Base-by-base conservation (phyloP, 2,888 invertebrate genomes). In the Pristionchus japonicus region DNA sequence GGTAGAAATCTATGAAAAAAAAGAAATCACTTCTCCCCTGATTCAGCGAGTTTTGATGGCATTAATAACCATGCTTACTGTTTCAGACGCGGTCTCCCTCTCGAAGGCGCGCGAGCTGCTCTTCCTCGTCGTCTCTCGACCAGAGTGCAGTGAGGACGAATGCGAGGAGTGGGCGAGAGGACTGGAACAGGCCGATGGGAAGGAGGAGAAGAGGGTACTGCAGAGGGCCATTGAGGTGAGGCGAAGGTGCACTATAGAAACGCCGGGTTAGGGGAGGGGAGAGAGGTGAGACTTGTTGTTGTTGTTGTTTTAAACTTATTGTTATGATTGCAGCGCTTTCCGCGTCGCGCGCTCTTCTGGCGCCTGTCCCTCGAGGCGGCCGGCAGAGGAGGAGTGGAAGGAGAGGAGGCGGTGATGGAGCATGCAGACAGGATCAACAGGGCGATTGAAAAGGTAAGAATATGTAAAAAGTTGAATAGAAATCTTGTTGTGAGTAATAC, bases 331-430 rank as follows among this genome's bases (percentile, higher is more conserved):
- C 70, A 86, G 86, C 86, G 86, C 17, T 86, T 86, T n/a, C 70
- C 86, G 3, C 43, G 70, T 49, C 86, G 86, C 23, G 86, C 86
- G 23, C 47, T 86, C 34, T 86, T 86, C 70, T 85, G 85, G 85
- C 85, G 85, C 15, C 57, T 49, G 20, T 34, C 31, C 23, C 85
- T 85, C 27, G 61, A 40, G n/a, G 43, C 64, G 23, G 27, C n/a
- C 4, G 43, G 61, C 23, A 85, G 34, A 27, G 27, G 34, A 27
- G 27, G 31, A 31, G 1, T 64, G 43, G 85, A 57, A 40, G 37
- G 23, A 57, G 83, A 61, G 64, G 85, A 61, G 37, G 27, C n/a
- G 34, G 82, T 83, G 82, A 23, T 31, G 11, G 34, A 34, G 64
- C 64, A 85, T 40, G 85, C 43, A 2, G 64, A 85, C 15, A 40